These are phyloP conservation scores for Atta texana DNA, from an alignment of 1,140 invertebrate genomes.

Conservation along the genomic window DNA sequence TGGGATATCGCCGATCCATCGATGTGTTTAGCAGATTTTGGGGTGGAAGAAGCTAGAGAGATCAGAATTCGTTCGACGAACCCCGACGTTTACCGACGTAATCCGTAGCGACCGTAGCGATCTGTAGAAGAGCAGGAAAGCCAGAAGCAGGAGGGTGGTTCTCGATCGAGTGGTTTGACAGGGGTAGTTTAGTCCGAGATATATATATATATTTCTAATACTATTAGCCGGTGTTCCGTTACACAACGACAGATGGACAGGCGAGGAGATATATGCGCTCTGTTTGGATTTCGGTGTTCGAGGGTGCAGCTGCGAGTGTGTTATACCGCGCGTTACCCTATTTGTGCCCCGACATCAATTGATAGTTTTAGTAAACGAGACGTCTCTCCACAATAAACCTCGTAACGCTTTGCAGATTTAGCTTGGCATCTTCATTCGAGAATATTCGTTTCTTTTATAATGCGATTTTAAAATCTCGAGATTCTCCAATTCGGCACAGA, in stretches of 20 bases:
- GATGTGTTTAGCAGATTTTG: constrained; percentile 68
- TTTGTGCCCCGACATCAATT: constrained; percentile 76
- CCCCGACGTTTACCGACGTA: constrained; percentile 72
- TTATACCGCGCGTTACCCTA: constrained; percentile 73
- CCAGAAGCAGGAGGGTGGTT: constrained; percentile 70
- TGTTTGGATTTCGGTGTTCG: constrained; percentile 79
- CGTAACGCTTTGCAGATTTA: constrained; percentile 39
- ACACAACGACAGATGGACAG: constrained; percentile 84
- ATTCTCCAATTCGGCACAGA: neutral
- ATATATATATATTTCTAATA: constrained; percentile 83
- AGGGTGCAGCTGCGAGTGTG: constrained; percentile 80
- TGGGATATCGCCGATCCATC: constrained; percentile 55
- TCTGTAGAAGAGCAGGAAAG: constrained; percentile 65
- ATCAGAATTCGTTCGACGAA: constrained; percentile 50
- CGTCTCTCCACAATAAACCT: constrained; percentile 62
- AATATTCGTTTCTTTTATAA: constrained; percentile 49
- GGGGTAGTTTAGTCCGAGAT: constrained; percentile 73
- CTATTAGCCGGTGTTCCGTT: constrained; percentile 85
- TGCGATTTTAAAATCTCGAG: constrained; percentile 33
- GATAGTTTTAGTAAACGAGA: constrained; percentile 79
- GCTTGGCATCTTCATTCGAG: constrained; percentile 33
- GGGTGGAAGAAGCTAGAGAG: constrained; percentile 64
- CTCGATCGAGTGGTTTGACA: constrained; percentile 81
- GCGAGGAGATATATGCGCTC: constrained; percentile 74
- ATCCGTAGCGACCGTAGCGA: constrained; percentile 61